A percentile compares a stretch with the other conserved stretches of the same genome.
These are phyloP conservation scores for Epizoanthus fatuus DNA, from an alignment of 92 coral and sea anemone species.

Conservation along the genomic window DNA sequence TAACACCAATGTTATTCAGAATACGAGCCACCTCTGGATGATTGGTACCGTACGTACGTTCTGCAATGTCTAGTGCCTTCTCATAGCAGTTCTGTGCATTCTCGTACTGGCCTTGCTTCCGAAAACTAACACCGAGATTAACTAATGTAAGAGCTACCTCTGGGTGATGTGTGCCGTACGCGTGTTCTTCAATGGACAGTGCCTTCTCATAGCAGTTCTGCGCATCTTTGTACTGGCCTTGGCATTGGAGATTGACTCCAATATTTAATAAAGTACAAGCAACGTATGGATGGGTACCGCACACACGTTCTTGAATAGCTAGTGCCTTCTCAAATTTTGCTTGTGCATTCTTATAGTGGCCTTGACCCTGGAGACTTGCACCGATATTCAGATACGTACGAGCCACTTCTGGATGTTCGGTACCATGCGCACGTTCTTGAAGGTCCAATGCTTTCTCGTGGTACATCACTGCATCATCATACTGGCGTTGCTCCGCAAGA, in stretches of 20 bases:
- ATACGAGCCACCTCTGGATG: not conserved
- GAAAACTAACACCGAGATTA: not conserved
- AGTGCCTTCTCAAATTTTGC: not conserved
- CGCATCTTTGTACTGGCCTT: no score
- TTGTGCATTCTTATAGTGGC: not conserved
- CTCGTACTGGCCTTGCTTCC: not conserved
- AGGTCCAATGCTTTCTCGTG: not conserved
- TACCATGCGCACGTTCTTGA: not conserved
- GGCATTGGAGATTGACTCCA: no score
- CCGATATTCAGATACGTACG: not conserved
- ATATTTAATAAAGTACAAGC: no score
- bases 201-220: no score
- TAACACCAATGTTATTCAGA: not conserved
- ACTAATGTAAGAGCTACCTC: not conserved
- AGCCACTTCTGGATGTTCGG: not conserved
- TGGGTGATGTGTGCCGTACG: not conserved
- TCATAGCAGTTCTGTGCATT: not conserved
- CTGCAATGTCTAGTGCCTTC: not conserved
- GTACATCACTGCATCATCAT: no score
- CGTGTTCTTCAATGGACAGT: no score
- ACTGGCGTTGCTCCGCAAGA: no score
- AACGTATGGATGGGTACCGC: no score
- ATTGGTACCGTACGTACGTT: not conserved
- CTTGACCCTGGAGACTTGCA: not conserved
- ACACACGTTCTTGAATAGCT: not conserved